Base-by-base conservation (phyloP, 1,140 invertebrate genomes). In the Drosophila repleta region DNA sequence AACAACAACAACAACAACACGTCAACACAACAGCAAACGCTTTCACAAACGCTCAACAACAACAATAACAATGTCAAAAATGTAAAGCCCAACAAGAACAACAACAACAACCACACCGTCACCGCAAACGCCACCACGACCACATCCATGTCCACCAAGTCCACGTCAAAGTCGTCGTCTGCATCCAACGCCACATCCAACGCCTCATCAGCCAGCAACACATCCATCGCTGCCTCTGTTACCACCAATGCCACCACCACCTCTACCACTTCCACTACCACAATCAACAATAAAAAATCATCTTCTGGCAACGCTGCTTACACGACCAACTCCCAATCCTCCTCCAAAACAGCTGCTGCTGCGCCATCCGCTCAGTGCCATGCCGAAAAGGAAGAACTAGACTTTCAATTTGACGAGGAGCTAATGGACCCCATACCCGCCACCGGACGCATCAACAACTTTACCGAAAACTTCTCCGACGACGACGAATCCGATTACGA, bases 371-470 rank as follows among this genome's bases (percentile, higher is more conserved):
- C 82, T 74, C 92, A 90, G 73, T 70, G 64, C 69, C 92, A 87
- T 74, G 92, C 93, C 77, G 94, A 95, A 91, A 94, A 95, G 66
- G 97, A 98, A 92, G 98, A 99, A 91, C 92, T 99, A 62, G 97
- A 98, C 92, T 99, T 99, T 93, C 96, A 98, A 93, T 98, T 99
- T 93, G 98, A 99, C 91, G 98, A 99, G 93, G 98, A 99, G 91
- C 92, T 98, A 37, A 96, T 97, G 72, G 93, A 95, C 63, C 93
- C 94, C 62, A 92, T 92, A 85, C 92, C 94, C 17, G 94, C 95
- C 18, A 94, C 93, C 64, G 95, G 94, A 87, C 94, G 53, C 74
- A 96, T 70, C 94, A 96, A 98, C 93, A 96, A 95, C 48, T 98
- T 98, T 88, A 96, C 96, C 15, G 93, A 94, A 67, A 91, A 92